Base-by-base conservation (phyloP, 1,140 invertebrate genomes). In the Drosophila subpulchrella region DNA sequence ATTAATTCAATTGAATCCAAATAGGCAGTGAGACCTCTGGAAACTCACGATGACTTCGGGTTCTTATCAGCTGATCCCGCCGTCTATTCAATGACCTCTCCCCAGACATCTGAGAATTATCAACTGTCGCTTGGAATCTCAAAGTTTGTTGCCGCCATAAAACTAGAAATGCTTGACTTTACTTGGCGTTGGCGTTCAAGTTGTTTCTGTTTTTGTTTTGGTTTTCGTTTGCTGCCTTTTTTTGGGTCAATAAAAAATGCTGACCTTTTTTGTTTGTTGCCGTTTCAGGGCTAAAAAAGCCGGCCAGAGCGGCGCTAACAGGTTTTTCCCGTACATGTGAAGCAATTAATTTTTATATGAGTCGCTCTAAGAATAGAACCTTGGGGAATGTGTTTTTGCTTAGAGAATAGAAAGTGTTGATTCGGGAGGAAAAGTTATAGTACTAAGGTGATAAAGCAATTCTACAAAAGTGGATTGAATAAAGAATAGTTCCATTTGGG, bases 171-270 rank as follows among this genome's bases (percentile, higher is more conserved):
- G 48, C 48, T 41, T 46, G 53, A 75, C 24, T 75, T 41, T 46
- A 51, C 17, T 61, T 32, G 41, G 53, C 58, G 58, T 72, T 54
- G 51, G 46, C 50, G 54, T 59, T 65, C n/a, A 54, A 46, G 47
- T 36, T 56, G 54, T 55, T 57, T 47, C 27, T 39, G 67, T n/a
- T 55, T 47, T 20, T 30, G 41, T 55, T 44, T 62, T 41, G 7
- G 15, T 42, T n/a, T 48, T 73, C 60, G 60, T 50, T 56, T 39
- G 50, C 34, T 51, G 51, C 46, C 30, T 44, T 68, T 76, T 73
- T 77, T 77, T 76, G 53, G 73, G 62, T 85, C 56, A 81, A 77
- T 77, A 77, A 70, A 70, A 81, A 85, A 74, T 59, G 81, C 78
- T 81, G 67, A 81, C 77, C 81, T 81, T 84, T 81, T 67, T 81